Evolutionary conservation across 2,113 vertebrate species (phyloP), one percentile per base, ranked within the genome.

Genomic region (Colinus virginianus): DNA sequence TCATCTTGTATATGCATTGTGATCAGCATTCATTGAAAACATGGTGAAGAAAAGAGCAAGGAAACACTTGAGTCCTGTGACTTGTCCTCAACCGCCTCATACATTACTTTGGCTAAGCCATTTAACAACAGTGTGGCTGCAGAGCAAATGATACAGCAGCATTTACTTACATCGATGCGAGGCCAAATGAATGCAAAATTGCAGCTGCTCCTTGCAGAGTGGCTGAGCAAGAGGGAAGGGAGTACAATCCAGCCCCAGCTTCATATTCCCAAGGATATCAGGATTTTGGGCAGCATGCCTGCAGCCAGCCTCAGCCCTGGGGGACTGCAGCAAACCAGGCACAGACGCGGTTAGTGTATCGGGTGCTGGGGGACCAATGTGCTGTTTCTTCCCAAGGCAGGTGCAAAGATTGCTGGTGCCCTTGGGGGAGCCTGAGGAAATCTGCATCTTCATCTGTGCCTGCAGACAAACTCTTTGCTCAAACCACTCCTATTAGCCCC

Each of bases 241-340:
- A 9, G 19, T 32, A 85, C 28, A 40, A 89, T 14, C 5, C 22
- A 67, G 43, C 8, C 23, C 11, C 8, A 46, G 68, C 9, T 21
- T 11, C 7, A 8, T 38, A 53, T 69, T 75, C 9, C 58, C 36
- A 40, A 30, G n/a, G 30, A 22, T 0, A 0, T 4, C 17, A 87
- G 62, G 58, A 55, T 56, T 83, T 22, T 30, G 34, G 53, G 45
- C 61, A 78, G 70, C 18, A 0, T 18, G 21, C 43, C 28, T 9
- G 5, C 40, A 32, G 55, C 12, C 55, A 83, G 38, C 6, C 20
- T 12, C 67, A 75, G 53, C n/a, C n/a, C 40, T 28, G 5, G 76
- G 43, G 32, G 69, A 49, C 34, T 48, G 34, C 40, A n/a, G 67
- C 58, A 69, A 46, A 38, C 4, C 0, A 0, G 0, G 0, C 34